Conservation (phyloP, 2,888 invertebrate genomes). For the Drosophila leonis region DNA sequence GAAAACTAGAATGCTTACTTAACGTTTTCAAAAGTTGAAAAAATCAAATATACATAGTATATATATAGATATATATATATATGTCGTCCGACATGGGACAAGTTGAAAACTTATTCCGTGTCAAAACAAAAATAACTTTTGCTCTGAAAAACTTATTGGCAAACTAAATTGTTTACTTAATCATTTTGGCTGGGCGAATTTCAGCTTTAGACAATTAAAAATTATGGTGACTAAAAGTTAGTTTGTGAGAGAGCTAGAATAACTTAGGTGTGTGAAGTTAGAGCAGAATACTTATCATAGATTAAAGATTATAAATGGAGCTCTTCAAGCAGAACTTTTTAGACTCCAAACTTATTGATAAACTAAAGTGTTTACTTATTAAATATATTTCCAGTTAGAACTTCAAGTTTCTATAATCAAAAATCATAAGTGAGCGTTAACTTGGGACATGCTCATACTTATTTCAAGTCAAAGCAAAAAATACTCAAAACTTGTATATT, state of each 20-base stretch:
- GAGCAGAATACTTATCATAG: neutral
- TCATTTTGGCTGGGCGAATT: neutral
- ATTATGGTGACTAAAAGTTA: neutral
- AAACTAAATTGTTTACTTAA: constrained; percentile 5
- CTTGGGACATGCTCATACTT: too few relatives aligned
- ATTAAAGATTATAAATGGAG: neutral
- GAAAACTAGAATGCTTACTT: constrained; percentile 2
- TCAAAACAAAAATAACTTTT: constrained; percentile 10
- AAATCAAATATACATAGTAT: neutral
- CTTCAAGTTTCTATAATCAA: neutral
- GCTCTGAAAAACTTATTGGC: constrained; percentile 18
- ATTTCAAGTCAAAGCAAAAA: too few relatives aligned
- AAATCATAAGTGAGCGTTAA: neutral
- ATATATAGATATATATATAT: neutral
- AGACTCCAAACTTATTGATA: neutral
- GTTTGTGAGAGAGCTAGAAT: neutral
- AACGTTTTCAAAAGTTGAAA: neutral
- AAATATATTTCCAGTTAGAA: neutral
- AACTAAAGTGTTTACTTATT: neutral
- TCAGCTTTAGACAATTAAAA: neutral
- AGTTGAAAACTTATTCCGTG: constrained; percentile 4
- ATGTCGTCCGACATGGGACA: neutral
- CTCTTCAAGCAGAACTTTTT: neutral
- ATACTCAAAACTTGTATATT: neutral
- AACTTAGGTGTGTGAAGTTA: neutral